Evolutionary conservation across 2,113 vertebrate genomes (phyloP).

Genomic region (Bufo bufo): DNA sequence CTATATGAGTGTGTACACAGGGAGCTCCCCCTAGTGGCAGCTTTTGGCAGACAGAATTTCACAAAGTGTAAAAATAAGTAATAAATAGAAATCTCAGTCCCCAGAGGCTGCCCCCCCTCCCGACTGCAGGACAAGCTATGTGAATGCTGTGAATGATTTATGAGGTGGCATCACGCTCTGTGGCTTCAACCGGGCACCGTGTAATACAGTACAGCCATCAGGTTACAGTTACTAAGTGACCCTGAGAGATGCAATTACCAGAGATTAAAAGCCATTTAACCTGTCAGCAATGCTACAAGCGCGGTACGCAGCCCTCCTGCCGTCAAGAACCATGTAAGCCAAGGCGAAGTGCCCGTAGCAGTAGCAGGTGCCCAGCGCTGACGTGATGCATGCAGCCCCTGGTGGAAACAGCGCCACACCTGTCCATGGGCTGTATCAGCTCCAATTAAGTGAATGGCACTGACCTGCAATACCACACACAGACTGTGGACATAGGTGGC

Average conservation of each 20-base stretch:
- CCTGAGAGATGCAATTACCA: slow-evolving; percentile 39
- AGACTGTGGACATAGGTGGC: no score
- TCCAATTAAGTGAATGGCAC: no score
- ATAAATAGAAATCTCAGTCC: not conserved
- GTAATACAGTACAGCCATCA: slow-evolving; percentile 25
- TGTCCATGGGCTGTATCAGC: no score
- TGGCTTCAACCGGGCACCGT: not conserved
- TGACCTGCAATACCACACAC: no score
- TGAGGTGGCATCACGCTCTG: not conserved
- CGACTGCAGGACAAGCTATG: not conserved
- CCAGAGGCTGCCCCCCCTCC: not conserved
- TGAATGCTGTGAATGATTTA: slow-evolving; percentile 25
- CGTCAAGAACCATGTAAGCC: not conserved
- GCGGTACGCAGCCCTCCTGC: not conserved
- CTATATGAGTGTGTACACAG: no score
- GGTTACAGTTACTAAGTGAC: slow-evolving; percentile 49
- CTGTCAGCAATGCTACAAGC: not conserved
- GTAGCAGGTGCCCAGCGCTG: no score
- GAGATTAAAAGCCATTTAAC: slow-evolving; percentile 29
- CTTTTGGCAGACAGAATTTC: no score
- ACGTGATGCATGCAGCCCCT: no score
- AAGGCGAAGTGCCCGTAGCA: no score
- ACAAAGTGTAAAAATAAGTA: not conserved
- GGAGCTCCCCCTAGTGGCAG: no score
- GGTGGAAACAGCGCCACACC: no score